Evolutionary conservation across 2,113 vertebrate species (phyloP).

Genomic region (Thunnus maccoyii): DNA sequence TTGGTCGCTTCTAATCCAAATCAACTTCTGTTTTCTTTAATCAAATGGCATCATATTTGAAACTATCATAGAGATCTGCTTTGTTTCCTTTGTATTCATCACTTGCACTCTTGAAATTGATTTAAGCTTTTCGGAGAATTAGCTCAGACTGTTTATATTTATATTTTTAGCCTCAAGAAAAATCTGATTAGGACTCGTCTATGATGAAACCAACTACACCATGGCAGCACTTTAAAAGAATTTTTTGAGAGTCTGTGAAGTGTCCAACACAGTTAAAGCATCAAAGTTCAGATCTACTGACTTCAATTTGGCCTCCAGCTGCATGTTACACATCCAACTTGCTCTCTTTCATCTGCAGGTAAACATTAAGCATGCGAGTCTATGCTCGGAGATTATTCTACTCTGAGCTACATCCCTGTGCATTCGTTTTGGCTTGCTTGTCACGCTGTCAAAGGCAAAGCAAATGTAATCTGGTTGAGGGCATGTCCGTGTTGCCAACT

Average conservation of each 20-base stretch:
- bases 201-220: conserved; percentile 9
- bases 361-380: conserved; percentile 51
- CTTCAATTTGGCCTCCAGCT: conserved; percentile 25
- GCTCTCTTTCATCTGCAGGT: conserved; percentile 65
- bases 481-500: conserved; percentile 58
- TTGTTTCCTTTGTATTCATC: background rate
- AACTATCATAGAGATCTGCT: background rate
- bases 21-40: background rate
- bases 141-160: background rate
- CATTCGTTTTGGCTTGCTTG: conserved; percentile 55
- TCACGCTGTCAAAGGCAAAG: conserved; percentile 58
- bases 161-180: conserved; percentile 18
- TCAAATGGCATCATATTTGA: background rate
- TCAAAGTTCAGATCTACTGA: conserved; percentile 39
- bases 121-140: background rate
- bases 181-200: conserved; percentile 9
- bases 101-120: conserved; percentile 6
- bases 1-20: no score
- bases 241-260: conserved; percentile 39
- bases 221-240: conserved; percentile 24
- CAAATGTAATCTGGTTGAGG: conserved; percentile 70
- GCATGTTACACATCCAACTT: conserved; percentile 16
- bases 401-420: conserved; percentile 44
- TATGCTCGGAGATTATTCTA: conserved; percentile 47
- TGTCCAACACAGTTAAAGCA: conserved; percentile 30